Conservation (phyloP, 2,113 vertebrate genomes). For the Cyanoderma ruficeps region DNA sequence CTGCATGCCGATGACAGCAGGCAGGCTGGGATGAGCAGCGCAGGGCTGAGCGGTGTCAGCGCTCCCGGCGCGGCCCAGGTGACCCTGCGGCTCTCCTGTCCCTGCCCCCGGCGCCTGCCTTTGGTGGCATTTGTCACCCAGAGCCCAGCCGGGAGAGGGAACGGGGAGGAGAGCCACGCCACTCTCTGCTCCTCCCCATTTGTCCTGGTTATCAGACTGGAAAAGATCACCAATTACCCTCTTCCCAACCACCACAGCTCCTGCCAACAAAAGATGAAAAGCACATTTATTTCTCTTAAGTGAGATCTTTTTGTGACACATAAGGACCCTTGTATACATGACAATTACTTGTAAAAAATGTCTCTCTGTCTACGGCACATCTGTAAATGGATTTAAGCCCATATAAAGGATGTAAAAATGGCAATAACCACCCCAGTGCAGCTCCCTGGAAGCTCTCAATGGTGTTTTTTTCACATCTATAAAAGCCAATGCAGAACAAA, state of each 20-base stretch:
- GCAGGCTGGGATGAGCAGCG: neutral
- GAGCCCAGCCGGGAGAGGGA: neutral
- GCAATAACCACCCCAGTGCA: neutral
- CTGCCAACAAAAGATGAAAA: constrained; percentile 53
- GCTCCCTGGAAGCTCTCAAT: constrained; percentile 35
- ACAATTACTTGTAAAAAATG: constrained; percentile 63
- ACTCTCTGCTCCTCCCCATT: neutral
- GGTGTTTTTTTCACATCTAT: constrained; percentile 54
- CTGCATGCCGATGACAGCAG: neutral
- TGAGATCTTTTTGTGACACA: constrained; percentile 52
- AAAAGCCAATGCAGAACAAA: constrained; percentile 65
- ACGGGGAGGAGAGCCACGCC: neutral
- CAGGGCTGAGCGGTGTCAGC: neutral
- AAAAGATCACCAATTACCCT: constrained; percentile 62
- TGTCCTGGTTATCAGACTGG: constrained; percentile 53
- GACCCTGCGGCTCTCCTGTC: neutral
- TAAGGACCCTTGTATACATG: constrained; percentile 42
- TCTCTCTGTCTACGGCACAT: constrained; percentile 54
- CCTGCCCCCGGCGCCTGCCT: neutral
- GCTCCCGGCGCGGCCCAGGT: neutral
- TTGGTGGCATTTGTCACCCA: neutral
- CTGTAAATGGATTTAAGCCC: constrained; percentile 45
- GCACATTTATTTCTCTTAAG: constrained; percentile 66
- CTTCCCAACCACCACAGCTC: constrained; percentile 34
- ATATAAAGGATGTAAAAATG: constrained; percentile 41